Base-by-base conservation (phyloP, 1,140 invertebrate species). In the Anastrepha ludens region DNA sequence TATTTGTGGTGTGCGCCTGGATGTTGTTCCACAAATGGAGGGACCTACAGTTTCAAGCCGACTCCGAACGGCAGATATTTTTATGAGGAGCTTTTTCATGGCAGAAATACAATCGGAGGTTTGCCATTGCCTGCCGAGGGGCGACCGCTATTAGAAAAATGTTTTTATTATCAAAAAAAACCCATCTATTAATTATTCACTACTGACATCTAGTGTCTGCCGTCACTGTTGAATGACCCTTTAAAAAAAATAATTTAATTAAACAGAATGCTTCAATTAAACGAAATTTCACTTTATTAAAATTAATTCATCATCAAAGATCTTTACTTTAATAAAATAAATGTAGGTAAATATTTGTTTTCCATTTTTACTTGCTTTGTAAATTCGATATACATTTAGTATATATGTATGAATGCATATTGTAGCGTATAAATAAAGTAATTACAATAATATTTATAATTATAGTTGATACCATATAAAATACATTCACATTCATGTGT, bases 361-460 rank as follows among this genome's bases (percentile, higher is more conserved):
- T 55, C n/a, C 7, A 8, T 9, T 55, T 81, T 29, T 81, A 17
- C 47, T n/a, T n/a, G 50, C 74, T 55, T 78, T 78, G 20, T 81
- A 81, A 81, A 81, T 81, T 81, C 74, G 74, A 81, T 81, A 81
- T 81, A 81, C 47, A 81, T 81, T 9, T 81, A 17, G 44, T 81
- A 55, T 81, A 17, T 11, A 74, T 74, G 70, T 74, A 67, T 67
- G n/a, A 29, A 67, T 70, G 67, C 29, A 81, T 81, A 47, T 17
- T 74, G 70, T 17, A n/a, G 41, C 70, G 70, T 74, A 50, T 74
- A 74, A 74, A 74, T 74, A 74, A 74, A 74, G 47, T 74, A 74
- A 74, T n/a, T 74, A 74, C 41, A 74, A 74, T 67, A 64, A 67
- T 13, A 74, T 74, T 74, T 44, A 47, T 74, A 47, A 47, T 74